Evolutionary conservation across 2,113 vertebrate genomes (phyloP).

Genomic region (Lophura nycthemera): DNA sequence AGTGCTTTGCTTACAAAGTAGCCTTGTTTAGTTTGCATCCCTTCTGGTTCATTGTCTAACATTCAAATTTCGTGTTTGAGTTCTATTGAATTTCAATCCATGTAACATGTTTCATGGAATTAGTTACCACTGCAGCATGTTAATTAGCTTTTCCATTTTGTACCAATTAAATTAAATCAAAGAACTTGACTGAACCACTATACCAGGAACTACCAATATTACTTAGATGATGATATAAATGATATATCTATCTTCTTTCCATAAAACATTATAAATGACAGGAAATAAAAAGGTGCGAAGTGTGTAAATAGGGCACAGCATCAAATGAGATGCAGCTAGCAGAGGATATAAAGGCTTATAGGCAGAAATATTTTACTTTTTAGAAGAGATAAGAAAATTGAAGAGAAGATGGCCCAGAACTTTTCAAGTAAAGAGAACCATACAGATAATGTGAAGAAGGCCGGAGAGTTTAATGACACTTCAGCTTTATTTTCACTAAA

Average conservation of each 20-base stretch:
- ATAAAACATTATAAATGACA: neutral
- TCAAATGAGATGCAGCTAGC: neutral
- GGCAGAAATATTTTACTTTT: neutral
- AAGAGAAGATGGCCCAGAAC: neutral
- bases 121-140: neutral
- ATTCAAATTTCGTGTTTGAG: neutral
- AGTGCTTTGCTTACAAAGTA: neutral
- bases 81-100: neutral
- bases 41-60: neutral
- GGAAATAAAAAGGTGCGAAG: neutral
- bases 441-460: neutral
- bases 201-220: neutral
- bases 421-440: neutral
- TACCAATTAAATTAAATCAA: neutral
- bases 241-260: neutral
- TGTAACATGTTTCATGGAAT: neutral
- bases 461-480: neutral
- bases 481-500: neutral
- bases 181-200: neutral
- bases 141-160: neutral
- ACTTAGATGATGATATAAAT: neutral
- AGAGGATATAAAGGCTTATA: neutral
- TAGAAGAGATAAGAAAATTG: neutral
- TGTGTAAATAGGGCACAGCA: rapidly evolving
- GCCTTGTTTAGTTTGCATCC: neutral